Conservation (phyloP, 2,797 vertebrate species). For the Pteropus rufus region DNA sequence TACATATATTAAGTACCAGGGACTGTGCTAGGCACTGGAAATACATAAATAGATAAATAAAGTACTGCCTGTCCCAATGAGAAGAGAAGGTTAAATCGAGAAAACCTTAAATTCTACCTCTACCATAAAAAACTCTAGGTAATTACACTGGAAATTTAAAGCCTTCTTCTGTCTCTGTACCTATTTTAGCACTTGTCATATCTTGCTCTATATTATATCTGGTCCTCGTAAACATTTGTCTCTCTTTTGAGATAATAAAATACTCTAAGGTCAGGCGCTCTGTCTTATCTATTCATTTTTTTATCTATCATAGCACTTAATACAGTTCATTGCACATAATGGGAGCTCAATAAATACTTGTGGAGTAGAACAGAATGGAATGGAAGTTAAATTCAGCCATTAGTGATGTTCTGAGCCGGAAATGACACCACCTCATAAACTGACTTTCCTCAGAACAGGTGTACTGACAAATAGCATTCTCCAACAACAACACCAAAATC, state of each 20-base stretch:
- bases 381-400: constrained; percentile 20
- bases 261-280: constrained; percentile 52
- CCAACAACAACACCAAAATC: not conserved
- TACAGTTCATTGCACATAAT: constrained; percentile 70
- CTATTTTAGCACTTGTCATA: constrained; percentile 40
- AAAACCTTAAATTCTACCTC: not conserved
- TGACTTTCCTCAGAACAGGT: not conserved
- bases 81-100: not conserved
- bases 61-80: not conserved
- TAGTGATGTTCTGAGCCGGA: not conserved
- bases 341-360: constrained; percentile 65
- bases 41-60: not conserved
- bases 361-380: constrained; percentile 34
- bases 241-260: constrained; percentile 65
- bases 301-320: constrained; percentile 66
- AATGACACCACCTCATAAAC: not conserved
- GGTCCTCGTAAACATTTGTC: constrained; percentile 44
- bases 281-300: constrained; percentile 64
- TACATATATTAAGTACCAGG: not conserved
- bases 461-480: not conserved
- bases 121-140: not conserved
- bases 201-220: not conserved
- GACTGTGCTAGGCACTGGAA: not conserved
- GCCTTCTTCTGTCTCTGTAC: not conserved
- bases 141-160: constrained; percentile 24